Conservation (phyloP, 2,888 invertebrate genomes). For the Nudaria mundana region DNA sequence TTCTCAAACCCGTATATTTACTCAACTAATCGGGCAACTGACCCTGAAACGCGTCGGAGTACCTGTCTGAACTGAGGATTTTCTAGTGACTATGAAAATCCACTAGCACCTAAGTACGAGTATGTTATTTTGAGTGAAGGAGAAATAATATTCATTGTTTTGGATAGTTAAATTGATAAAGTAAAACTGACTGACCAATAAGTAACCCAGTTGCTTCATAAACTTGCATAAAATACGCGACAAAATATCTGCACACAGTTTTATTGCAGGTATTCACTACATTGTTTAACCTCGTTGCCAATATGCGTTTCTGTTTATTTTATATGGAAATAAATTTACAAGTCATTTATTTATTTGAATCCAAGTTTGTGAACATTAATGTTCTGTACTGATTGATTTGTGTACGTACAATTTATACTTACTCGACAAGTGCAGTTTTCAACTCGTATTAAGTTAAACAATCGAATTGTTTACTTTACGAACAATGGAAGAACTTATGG, state of each 20-base stretch:
- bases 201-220: not conserved
- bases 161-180: too few species aligned
- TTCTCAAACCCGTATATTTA: too few species aligned
- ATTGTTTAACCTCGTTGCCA: slow-evolving; percentile 8
- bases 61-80: too few species aligned
- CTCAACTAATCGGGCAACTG: too few species aligned
- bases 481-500: slow-evolving; percentile 1
- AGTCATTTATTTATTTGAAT: slow-evolving; percentile 19
- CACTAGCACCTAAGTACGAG: too few species aligned
- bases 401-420: slow-evolving; percentile 24
- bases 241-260: slow-evolving; percentile 7
- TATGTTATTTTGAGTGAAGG: too few species aligned
- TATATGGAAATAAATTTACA: slow-evolving; percentile 21
- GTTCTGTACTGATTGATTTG: slow-evolving; percentile 23
- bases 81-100: too few species aligned
- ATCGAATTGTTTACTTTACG: slow-evolving; percentile 3
- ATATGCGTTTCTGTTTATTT: slow-evolving; percentile 16
- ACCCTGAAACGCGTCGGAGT: too few species aligned
- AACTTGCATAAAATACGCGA: slow-evolving; percentile 8
- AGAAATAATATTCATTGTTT: too few species aligned
- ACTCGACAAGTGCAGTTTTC: slow-evolving; percentile 10
- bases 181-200: not conserved
- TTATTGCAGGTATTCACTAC: slow-evolving; percentile 19
- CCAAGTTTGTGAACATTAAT: slow-evolving; percentile 15
- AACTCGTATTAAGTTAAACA: not conserved